Conservation (phyloP, 2,113 vertebrate genomes). For the Bubalus kerabau region DNA sequence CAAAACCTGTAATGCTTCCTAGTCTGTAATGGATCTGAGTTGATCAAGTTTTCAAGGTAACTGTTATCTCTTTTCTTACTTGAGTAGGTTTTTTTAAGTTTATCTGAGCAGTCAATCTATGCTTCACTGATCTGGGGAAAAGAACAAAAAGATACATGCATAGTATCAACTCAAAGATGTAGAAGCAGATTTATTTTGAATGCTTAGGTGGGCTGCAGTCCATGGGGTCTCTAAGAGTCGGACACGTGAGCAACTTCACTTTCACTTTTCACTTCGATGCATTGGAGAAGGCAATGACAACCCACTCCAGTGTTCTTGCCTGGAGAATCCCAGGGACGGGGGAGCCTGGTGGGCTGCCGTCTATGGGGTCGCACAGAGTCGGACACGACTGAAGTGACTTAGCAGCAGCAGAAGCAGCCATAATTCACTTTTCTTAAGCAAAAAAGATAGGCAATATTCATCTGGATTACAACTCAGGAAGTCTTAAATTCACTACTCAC, state of each 20-base stretch:
- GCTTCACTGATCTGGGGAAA: background rate
- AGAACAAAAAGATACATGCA: background rate
- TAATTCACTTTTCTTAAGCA: slow-evolving; percentile 25
- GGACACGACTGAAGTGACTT: too few species aligned
- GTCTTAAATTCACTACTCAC: background rate
- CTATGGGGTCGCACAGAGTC: too few species aligned
- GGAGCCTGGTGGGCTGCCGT: too few species aligned
- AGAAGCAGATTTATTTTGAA: slow-evolving; percentile 22
- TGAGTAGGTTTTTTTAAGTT: background rate
- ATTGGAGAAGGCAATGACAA: too few species aligned
- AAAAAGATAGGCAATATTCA: background rate
- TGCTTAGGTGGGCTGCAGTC: background rate
- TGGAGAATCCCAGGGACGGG: too few species aligned
- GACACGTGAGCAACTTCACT: too few species aligned
- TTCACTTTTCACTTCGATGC: too few species aligned
- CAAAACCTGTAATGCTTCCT: background rate
- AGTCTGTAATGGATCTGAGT: background rate
- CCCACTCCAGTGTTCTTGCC: too few species aligned
- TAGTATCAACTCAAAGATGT: background rate
- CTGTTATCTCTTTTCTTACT: background rate
- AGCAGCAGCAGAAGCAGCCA: too few species aligned
- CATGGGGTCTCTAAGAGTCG: too few species aligned
- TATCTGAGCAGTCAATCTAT: background rate
- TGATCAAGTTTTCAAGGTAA: background rate
- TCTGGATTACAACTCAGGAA: background rate